Percentiles rank a stretch among this genome's conserved stretches.
Conservation (phyloP, 1,140 invertebrate species). For the Euura lappo region DNA sequence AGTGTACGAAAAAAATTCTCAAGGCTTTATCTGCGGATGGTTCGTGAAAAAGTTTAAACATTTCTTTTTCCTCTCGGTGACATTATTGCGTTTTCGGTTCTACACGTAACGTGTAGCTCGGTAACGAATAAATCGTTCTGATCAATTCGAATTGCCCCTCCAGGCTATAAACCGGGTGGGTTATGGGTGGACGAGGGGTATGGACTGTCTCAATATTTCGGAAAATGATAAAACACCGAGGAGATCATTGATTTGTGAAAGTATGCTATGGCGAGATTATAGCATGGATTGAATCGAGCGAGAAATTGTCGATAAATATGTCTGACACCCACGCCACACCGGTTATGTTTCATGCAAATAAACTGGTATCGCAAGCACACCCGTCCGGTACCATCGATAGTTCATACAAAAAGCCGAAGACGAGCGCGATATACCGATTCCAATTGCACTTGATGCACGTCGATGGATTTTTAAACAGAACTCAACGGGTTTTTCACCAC, state of each 20-base stretch:
- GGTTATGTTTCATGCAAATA: neutral
- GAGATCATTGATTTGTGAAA: slow-evolving; percentile 1
- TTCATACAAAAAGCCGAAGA: no score
- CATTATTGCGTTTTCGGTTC: neutral
- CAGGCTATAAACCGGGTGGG: neutral
- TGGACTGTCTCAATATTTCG: neutral
- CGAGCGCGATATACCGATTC: no score
- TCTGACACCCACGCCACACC: neutral
- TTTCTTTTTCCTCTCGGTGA: neutral
- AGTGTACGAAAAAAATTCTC: no score
- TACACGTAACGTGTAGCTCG: no score
- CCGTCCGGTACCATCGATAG: no score
- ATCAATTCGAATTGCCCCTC: neutral
- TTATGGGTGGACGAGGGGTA: neutral
- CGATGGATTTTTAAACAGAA: no score
- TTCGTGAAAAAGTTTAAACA: no score
- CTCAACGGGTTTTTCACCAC: no score
- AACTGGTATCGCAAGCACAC: neutral
- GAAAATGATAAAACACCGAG: slow-evolving; percentile 2
- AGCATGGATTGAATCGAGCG: neutral
- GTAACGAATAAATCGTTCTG: neutral
- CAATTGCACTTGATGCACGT: no score
- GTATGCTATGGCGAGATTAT: slow-evolving; percentile 4
- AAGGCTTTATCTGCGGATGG: no score
- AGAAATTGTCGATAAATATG: slow-evolving; percentile 6